These are phyloP conservation scores for Artemia franciscana DNA, from an alignment of 1,140 invertebrate genomes.

Conservation along the genomic window DNA sequence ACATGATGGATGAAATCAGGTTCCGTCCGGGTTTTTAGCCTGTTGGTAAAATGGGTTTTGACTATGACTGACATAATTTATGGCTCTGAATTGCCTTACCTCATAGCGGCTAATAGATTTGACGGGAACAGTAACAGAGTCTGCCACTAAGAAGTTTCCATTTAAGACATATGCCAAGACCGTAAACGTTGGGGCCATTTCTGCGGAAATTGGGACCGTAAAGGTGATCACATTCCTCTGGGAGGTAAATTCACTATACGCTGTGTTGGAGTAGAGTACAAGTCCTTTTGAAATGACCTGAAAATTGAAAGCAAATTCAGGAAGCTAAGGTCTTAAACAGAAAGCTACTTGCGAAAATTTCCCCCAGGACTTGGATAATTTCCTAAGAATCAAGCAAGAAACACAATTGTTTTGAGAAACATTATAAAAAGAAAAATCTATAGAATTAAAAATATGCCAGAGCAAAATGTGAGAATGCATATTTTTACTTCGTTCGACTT, in stretches of 20 bases:
- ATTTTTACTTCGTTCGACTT: too few species aligned
- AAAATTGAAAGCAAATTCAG: constrained; percentile 5
- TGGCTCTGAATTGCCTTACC: too few species aligned
- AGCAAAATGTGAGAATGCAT: too few species aligned
- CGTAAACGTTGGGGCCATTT: constrained; percentile 33
- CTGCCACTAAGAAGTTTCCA: constrained; percentile 26
- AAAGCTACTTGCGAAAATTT: constrained; percentile 1
- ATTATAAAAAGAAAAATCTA: too few species aligned
- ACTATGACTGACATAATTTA: too few species aligned
- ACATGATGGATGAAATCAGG: too few species aligned
- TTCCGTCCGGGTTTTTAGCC: too few species aligned
- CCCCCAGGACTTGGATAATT: too few species aligned
- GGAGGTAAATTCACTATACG: constrained; percentile 3
- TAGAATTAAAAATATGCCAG: too few species aligned
- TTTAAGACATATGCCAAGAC: constrained; percentile 29
- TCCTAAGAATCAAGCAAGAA: constrained; percentile 2
- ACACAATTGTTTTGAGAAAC: too few species aligned
- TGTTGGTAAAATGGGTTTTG: too few species aligned
- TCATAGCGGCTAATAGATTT: constrained; percentile 24
- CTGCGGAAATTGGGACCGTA: constrained; percentile 21
- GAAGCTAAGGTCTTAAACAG: background rate
- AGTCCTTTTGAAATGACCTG: constrained; percentile 25
- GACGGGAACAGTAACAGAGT: constrained; percentile 31
- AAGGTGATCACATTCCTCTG: constrained; percentile 20
- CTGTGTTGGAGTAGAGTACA: constrained; percentile 18